phyloP scores from a whole-genome alignment of 2,888 invertebrate genomes.

The Ligdia adustata region DNA sequence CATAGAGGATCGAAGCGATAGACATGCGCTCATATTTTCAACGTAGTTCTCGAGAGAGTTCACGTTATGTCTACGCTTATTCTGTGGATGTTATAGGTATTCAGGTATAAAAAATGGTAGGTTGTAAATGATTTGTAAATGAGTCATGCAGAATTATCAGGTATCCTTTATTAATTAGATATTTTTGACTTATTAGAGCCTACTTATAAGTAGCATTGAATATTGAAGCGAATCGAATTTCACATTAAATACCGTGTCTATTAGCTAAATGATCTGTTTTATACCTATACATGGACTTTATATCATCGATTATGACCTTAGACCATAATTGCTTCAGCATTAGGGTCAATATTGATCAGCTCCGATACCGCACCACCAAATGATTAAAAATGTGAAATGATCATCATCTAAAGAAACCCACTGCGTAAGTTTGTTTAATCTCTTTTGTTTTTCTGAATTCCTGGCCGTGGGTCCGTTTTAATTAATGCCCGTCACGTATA shows the following conservation, averaged over 20 bases:
- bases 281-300: constrained; percentile 40
- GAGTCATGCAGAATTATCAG: too few relatives aligned
- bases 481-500: constrained; percentile 85
- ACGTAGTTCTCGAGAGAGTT: too few relatives aligned
- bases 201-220: not conserved
- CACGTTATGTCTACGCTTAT: too few relatives aligned
- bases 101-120: too few relatives aligned
- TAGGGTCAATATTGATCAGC: constrained; percentile 59
- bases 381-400: constrained; percentile 83
- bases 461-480: constrained; percentile 82
- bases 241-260: too few relatives aligned
- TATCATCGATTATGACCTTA: constrained; percentile 37
- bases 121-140: too few relatives aligned
- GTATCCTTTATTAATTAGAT: too few relatives aligned
- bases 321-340: constrained; percentile 46
- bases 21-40: not conserved
- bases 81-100: too few relatives aligned
- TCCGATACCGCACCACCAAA: constrained; percentile 59
- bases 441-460: constrained; percentile 82
- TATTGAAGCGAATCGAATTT: too few relatives aligned
- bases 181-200: not conserved
- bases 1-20: constrained; percentile 1
- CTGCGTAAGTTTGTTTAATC: constrained; percentile 80
- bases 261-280: not conserved
- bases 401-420: constrained; percentile 82